Conservation (phyloP, 1,140 invertebrate species). For the Papilio glaucus region DNA sequence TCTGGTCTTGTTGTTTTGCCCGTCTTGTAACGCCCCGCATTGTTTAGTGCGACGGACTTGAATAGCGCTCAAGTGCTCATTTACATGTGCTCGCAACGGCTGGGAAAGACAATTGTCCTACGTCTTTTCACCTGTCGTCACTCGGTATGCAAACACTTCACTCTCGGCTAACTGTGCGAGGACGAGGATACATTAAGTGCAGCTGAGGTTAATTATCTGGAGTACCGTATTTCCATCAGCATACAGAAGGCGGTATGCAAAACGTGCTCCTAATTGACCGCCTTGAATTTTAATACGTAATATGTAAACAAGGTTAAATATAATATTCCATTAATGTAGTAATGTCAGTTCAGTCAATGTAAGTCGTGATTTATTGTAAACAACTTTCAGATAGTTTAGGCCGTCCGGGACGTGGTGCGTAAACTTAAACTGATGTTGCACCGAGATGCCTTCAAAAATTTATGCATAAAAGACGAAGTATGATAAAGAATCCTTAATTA, state of each 20-base stretch:
- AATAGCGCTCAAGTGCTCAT: conserved; percentile 59
- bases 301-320: neutral
- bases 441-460: too few species aligned
- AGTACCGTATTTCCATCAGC: conserved; percentile 37
- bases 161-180: conserved; percentile 57
- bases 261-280: neutral
- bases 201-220: conserved; percentile 58
- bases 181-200: conserved; percentile 55
- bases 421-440: too few species aligned
- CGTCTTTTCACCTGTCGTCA: conserved; percentile 69
- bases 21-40: conserved; percentile 49
- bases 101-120: conserved; percentile 56
- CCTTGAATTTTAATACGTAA: neutral
- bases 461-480: too few species aligned
- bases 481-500: too few species aligned
- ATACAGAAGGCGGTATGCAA: neutral
- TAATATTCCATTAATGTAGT: neutral
- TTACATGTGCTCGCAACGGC: conserved; percentile 61
- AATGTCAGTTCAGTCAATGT: neutral
- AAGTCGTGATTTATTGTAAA: neutral
- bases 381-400: neutral
- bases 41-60: conserved; percentile 53
- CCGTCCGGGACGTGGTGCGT: too few species aligned
- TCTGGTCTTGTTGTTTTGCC: conserved; percentile 50
- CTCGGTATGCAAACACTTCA: conserved; percentile 66